Base-by-base conservation (phyloP, 92 coral and sea anemone species). In the Zoanthus sociatus region DNA sequence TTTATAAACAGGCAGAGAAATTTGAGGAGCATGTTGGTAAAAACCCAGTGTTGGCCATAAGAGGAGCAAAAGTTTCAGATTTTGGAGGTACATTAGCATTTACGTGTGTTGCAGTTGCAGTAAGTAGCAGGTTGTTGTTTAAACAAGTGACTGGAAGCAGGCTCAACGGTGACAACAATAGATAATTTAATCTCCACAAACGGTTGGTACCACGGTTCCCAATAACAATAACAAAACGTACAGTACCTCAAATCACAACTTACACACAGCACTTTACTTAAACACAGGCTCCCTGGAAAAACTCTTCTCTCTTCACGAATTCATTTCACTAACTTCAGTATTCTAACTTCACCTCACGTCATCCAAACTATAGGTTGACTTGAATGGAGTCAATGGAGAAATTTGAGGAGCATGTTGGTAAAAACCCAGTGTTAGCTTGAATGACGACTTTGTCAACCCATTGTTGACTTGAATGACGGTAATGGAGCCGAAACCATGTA, bases 41-140 rank as follows among this genome's bases (percentile, higher is more conserved):
- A 84, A 90, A 87, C 73, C 98, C 99, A 17, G 95, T 97, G 31
- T 77, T 97, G 56, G 98, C 99, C 51, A 85, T 95, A 48, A 93
- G 92, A 58, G 99, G 99, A 17, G 97, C 92, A 30, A 97, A 91
- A 73, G 95, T 97, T 58, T 97, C 99, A 26, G 99, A 97, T 82
- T 97, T 90, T 91, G 99, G 99, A 89, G 99, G 99, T 95, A 86
- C 16, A 90, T 10, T 8, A 37, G 26, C 26, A 26, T 26, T 26
- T 26, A 26, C 26, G 26, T 26, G 26, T 26, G 26, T 26, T 26
- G 26, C 26, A 26, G 26, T 26, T 26, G 26, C 26, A 26, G 26
- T 26, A 26, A 26, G 26, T 26, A 26, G 26, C 26, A 26, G 26
- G 26, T 26, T 26, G 26, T 26, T 26, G 26, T 26, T 26, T 26